These are phyloP conservation scores for Ivindomyrus marchei DNA, from an alignment of 2,113 vertebrate species.

Conservation along the genomic window DNA sequence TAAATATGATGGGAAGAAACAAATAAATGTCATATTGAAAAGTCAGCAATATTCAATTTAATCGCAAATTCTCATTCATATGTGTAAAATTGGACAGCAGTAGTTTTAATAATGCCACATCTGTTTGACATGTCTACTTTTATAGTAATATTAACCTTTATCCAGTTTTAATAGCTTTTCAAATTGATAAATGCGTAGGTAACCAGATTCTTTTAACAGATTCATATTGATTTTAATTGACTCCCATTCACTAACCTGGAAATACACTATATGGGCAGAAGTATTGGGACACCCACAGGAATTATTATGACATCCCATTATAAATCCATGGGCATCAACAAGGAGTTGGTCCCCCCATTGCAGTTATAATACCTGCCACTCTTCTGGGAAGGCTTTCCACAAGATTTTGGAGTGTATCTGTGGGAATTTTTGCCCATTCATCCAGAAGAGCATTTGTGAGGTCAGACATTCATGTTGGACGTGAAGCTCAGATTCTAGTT, in stretches of 20 bases:
- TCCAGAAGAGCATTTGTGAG: not conserved
- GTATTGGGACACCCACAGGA: not conserved
- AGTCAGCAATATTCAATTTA: not conserved
- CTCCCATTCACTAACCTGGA: not conserved
- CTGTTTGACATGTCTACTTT: not conserved
- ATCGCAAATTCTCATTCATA: not conserved
- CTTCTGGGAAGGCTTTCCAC: not conserved
- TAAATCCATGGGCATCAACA: not conserved
- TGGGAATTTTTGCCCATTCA: not conserved
- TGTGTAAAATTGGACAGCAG: not conserved
- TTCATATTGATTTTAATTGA: not conserved
- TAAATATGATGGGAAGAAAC: not conserved
- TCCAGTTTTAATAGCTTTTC: not conserved
- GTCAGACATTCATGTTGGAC: not conserved
- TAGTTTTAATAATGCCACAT: not conserved
- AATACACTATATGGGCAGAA: not conserved
- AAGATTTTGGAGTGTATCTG: not conserved
- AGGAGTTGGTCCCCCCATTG: not conserved
- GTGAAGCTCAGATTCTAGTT: not conserved
- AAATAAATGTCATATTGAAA: not conserved
- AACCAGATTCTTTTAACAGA: not conserved
- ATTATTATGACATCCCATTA: not conserved
- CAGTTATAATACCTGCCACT: not conserved
- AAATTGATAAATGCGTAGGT: not conserved
- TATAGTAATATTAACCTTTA: not conserved